These are phyloP conservation scores for Myxocyprinus asiaticus DNA, from an alignment of 2,113 vertebrate species.

Conservation along the genomic window DNA sequence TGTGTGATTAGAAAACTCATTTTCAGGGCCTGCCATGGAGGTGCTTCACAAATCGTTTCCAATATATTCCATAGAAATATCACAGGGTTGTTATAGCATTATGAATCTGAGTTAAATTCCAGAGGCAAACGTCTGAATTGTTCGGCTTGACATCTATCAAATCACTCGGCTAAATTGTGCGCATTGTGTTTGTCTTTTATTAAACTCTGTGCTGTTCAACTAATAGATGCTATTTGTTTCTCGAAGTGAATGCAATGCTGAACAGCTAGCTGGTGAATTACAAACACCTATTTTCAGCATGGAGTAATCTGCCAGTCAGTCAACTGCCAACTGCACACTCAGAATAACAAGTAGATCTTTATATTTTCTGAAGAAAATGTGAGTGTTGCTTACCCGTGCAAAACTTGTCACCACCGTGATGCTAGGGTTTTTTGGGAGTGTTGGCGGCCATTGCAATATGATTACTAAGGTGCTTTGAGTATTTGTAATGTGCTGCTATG, in stretches of 20 bases:
- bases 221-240: slow-evolving; percentile 23
- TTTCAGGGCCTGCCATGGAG: too few species aligned
- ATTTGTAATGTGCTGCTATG: too few species aligned
- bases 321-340: not conserved
- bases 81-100: slow-evolving; percentile 20
- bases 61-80: not conserved
- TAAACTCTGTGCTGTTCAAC: slow-evolving; percentile 26
- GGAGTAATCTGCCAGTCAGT: not conserved
- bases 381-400: too few species aligned
- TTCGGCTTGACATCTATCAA: slow-evolving; percentile 18
- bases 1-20: too few species aligned
- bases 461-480: too few species aligned
- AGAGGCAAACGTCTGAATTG: not conserved
- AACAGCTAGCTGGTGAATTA: not conserved
- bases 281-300: not conserved
- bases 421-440: too few species aligned
- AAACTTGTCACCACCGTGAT: too few species aligned
- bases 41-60: not conserved
- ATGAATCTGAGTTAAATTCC: slow-evolving; percentile 31
- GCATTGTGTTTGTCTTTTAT: slow-evolving; percentile 27
- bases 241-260: not conserved
- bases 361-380: too few species aligned
- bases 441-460: too few species aligned
- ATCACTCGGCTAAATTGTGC: not conserved
- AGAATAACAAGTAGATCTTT: too few species aligned